Evolutionary conservation across 1,140 invertebrate species (phyloP).

Genomic region (Pogonomyrmex californicus): DNA sequence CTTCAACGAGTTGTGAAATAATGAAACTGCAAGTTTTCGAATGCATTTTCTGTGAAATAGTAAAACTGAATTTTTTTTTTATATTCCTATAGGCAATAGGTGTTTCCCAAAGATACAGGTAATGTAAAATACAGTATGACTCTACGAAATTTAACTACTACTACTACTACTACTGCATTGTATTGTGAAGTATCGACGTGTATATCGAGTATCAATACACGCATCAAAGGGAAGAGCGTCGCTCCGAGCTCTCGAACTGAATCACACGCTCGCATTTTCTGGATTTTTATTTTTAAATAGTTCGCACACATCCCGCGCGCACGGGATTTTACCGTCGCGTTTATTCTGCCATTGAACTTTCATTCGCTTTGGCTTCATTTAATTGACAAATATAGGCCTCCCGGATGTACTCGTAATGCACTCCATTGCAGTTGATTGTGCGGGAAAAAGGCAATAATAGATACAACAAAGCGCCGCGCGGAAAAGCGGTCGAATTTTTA

Average conservation of each 20-base stretch:
- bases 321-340: background rate
- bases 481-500: background rate
- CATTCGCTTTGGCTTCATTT: constrained; percentile 18
- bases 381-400: constrained; percentile 23
- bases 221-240: constrained; percentile 15
- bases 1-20: background rate
- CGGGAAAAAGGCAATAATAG: background rate
- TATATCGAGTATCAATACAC: background rate
- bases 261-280: background rate
- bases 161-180: background rate
- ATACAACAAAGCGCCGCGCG: background rate
- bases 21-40: background rate
- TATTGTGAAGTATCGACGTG: background rate
- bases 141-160: background rate
- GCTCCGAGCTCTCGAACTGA: constrained; percentile 4
- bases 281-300: constrained; percentile 38
- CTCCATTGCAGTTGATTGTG: background rate
- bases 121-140: background rate
- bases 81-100: background rate
- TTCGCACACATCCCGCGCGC: background rate
- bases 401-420: background rate
- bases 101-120: background rate
- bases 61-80: too few relatives aligned
- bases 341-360: constrained; percentile 13
- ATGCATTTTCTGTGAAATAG: background rate